Evolutionary conservation across 2,113 vertebrate genomes (phyloP).

Genomic region (Bos taurus): ARS-UCD2.0 NC_037350.1:35558501-35559000

Average conservation of each 20-base stretch:
- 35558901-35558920: slow-evolving; percentile 9
- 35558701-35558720: not conserved
- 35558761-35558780: not conserved
- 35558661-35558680: not conserved
- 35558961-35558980: not conserved
- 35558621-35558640: not conserved
- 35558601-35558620: not conserved
- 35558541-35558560: slow-evolving; percentile 4
- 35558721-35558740: not conserved
- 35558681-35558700: not conserved
- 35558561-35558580: not conserved
- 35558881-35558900: not conserved
- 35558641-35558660: not conserved
- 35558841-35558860: not conserved
- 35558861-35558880: not conserved
- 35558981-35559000: not conserved
- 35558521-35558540: not conserved
- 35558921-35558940: slow-evolving; percentile 60
- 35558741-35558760: slow-evolving; percentile 11
- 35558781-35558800: not conserved
- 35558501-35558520: not conserved
- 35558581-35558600: not conserved
- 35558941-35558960: slow-evolving; percentile 47
- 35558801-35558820: not conserved
- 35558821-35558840: not conserved